Percentiles rank a stretch among this genome's conserved stretches.
phyloP scores from a whole-genome alignment of 2,888 invertebrate species.

The Abrostola triplasia region DNA sequence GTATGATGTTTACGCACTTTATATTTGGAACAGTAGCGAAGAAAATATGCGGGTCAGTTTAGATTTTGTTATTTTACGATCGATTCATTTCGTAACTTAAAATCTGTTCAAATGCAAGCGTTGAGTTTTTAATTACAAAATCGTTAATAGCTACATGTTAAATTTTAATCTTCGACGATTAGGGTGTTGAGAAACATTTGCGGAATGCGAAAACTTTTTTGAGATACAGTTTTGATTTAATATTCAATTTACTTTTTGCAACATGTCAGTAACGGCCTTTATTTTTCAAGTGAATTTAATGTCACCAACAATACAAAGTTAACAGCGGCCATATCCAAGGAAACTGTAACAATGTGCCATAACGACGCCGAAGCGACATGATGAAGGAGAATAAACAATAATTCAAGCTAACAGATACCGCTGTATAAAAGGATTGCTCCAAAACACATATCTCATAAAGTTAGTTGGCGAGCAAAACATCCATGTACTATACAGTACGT shows the following conservation, averaged over 20 bases:
- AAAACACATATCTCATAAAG: conserved; percentile 83
- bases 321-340: conserved; percentile 7
- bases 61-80: conserved; percentile 34
- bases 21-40: conserved; percentile 25
- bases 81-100: conserved; percentile 31
- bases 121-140: neutral
- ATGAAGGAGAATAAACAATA: conserved; percentile 76
- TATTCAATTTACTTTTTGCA: neutral
- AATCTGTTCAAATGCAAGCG: conserved; percentile 3
- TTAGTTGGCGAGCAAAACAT: conserved; percentile 82
- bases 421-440: conserved; percentile 79
- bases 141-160: neutral
- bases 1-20: conserved; percentile 33
- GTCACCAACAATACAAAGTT: conserved; percentile 18
- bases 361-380: conserved; percentile 50
- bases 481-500: conserved; percentile 65
- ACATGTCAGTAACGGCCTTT: neutral
- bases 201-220: neutral
- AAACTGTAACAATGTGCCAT: conserved; percentile 43
- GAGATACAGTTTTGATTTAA: neutral
- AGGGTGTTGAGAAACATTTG: neutral
- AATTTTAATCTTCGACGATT: neutral
- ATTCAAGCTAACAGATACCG: conserved; percentile 70
- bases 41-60: conserved; percentile 46
- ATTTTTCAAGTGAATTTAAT: conserved; percentile 4